phyloP scores from a whole-genome alignment of 2,113 vertebrate species.

The Caracal caracal region DNA sequence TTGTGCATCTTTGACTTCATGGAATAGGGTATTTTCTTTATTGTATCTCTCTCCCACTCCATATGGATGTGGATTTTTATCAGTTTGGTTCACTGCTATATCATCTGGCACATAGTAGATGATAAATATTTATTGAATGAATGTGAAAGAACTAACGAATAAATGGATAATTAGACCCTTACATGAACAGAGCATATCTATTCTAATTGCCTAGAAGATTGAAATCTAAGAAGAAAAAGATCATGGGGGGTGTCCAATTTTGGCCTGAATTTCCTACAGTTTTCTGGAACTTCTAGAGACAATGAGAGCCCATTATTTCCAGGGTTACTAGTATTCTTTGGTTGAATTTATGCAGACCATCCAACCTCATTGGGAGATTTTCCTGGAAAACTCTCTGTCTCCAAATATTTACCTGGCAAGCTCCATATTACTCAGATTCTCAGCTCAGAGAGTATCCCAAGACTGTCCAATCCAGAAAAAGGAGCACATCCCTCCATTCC shows the following conservation, averaged over 20 bases:
- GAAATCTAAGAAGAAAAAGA: not conserved
- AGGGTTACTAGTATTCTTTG: not conserved
- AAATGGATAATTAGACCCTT: not conserved
- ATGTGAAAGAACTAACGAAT: not conserved
- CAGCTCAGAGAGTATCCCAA: not conserved
- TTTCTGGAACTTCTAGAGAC: not conserved
- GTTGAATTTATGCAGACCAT: not conserved
- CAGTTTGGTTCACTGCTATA: not conserved
- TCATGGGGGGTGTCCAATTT: not conserved
- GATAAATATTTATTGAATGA: conserved; percentile 19
- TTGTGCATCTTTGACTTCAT: not conserved
- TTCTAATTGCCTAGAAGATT: not conserved
- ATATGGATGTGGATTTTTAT: not conserved
- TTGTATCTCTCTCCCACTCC: not conserved
- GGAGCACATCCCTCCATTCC: not conserved
- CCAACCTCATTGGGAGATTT: not conserved
- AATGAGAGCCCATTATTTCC: not conserved
- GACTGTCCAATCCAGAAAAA: not conserved
- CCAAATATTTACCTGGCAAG: not conserved
- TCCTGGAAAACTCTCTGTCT: not conserved
- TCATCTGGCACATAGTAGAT: not conserved
- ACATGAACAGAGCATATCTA: not conserved
- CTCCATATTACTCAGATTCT: not conserved
- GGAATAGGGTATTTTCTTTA: not conserved
- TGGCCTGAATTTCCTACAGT: not conserved